Evolutionary conservation across 2,888 invertebrate species (phyloP).

Genomic region (Platypus cylindrus): DNA sequence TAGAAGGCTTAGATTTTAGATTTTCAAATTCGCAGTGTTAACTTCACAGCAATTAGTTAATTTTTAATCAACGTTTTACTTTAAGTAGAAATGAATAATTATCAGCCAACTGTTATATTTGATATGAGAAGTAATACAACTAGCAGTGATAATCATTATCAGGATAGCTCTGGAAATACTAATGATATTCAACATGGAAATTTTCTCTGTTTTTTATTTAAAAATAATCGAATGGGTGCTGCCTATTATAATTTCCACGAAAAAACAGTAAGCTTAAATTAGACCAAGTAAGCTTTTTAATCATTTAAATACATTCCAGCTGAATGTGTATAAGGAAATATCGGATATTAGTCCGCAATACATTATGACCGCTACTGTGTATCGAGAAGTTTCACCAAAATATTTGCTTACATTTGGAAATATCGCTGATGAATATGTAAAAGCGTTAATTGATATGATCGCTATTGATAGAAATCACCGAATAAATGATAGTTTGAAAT

Average conservation of each 20-base stretch:
- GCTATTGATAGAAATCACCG: conserved; percentile 18
- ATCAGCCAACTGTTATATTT: conserved; percentile 6
- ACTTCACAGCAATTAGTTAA: too few species aligned
- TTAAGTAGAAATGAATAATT: too few species aligned
- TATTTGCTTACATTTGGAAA: conserved; percentile 43
- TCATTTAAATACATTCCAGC: too few species aligned
- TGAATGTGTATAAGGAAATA: conserved; percentile 54
- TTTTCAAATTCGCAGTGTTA: too few species aligned
- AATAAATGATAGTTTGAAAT: conserved; percentile 21
- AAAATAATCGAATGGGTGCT: conserved; percentile 55
- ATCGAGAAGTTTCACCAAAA: conserved; percentile 47
- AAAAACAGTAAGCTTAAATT: conserved; percentile 47
- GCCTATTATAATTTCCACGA: conserved; percentile 56
- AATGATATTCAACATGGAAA: conserved; percentile 30
- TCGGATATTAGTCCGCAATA: conserved; percentile 51
- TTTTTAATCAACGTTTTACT: too few species aligned
- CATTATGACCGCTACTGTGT: conserved; percentile 43
- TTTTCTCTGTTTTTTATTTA: conserved; percentile 52
- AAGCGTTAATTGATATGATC: conserved; percentile 23
- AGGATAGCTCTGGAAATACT: conserved; percentile 10
- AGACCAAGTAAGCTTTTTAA: too few species aligned
- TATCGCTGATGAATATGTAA: conserved; percentile 39
- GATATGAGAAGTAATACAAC: conserved; percentile 4
- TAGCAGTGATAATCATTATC: conserved; percentile 1
- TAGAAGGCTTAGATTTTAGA: too few species aligned